Conservation (phyloP, 2,797 vertebrate genomes). For the Myotis vivesi region DNA sequence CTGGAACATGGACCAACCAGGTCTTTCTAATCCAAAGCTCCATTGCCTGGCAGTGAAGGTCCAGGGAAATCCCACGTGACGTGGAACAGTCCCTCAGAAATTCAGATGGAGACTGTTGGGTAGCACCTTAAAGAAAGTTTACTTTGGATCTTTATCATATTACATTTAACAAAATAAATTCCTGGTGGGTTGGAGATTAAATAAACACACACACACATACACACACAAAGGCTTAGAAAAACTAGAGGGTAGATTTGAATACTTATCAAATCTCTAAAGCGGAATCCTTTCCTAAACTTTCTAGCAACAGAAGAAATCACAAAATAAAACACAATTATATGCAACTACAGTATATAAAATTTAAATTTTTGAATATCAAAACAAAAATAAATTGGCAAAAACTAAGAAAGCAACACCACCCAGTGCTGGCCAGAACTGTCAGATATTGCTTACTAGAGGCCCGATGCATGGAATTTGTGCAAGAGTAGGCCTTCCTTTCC, state of each 20-base stretch:
- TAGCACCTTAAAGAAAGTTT: background rate
- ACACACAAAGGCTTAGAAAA: background rate
- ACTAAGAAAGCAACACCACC: background rate
- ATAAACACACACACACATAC: background rate
- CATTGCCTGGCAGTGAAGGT: background rate
- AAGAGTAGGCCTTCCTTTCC: no score
- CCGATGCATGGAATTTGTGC: no score
- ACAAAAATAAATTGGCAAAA: slow-evolving; percentile 23
- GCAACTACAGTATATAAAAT: background rate
- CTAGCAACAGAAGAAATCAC: background rate
- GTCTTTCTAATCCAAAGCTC: background rate
- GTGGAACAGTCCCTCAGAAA: background rate
- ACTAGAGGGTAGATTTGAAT: background rate
- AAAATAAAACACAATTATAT: background rate
- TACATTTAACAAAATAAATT: background rate
- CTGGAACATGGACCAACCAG: background rate
- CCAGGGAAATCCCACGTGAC: background rate
- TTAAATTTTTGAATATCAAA: background rate
- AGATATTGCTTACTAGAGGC: background rate
- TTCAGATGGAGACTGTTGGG: background rate
- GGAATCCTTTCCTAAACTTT: slow-evolving; percentile 13
- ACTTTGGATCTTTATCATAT: background rate
- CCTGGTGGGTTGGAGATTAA: background rate
- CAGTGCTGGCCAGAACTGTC: background rate
- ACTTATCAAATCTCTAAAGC: slow-evolving; percentile 23